phyloP scores from a whole-genome alignment of 92 coral and sea anemone genomes.

The Diadumene lineata region DNA sequence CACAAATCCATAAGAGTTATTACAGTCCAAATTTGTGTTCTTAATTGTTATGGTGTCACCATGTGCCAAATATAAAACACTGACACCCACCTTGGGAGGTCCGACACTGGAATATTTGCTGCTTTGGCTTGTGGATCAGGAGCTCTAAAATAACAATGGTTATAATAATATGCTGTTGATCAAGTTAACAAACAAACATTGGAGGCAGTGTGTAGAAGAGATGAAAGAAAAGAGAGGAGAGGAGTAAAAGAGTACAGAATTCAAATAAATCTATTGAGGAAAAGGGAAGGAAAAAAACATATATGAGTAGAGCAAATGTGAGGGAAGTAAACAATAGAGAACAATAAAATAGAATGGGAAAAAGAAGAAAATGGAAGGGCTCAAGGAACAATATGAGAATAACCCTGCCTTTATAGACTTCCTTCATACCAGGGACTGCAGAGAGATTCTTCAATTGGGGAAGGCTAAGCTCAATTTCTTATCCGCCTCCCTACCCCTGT shows the following conservation, averaged over 20 bases:
- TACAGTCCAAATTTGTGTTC: not conserved
- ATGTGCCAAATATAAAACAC: slow-evolving; percentile 45
- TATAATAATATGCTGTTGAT: not conserved
- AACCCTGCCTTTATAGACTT: too few species aligned
- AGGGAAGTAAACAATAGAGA: not conserved
- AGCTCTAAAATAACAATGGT: slow-evolving; percentile 50
- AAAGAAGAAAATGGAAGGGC: not conserved
- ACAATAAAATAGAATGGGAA: not conserved
- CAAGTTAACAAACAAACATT: not conserved
- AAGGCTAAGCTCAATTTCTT: too few species aligned
- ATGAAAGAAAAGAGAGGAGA: not conserved
- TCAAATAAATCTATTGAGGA: too few species aligned
- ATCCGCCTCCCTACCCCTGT: too few species aligned
- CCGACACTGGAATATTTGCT: slow-evolving; percentile 77
- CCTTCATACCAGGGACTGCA: too few species aligned
- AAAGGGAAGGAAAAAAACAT: not conserved
- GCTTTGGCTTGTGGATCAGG: slow-evolving; percentile 87
- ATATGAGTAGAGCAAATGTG: not conserved
- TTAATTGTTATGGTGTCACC: slow-evolving; percentile 18
- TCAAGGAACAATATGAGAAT: too few species aligned
- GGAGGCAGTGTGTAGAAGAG: not conserved
- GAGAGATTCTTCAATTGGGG: too few species aligned
- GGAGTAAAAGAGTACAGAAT: not conserved
- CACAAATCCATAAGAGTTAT: not conserved
- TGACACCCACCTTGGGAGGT: slow-evolving; percentile 71